Evolutionary conservation across 2,797 vertebrate species (phyloP), one percentile per base, ranked within the genome.

Genomic region (Rhynchonycteris naso): DNA sequence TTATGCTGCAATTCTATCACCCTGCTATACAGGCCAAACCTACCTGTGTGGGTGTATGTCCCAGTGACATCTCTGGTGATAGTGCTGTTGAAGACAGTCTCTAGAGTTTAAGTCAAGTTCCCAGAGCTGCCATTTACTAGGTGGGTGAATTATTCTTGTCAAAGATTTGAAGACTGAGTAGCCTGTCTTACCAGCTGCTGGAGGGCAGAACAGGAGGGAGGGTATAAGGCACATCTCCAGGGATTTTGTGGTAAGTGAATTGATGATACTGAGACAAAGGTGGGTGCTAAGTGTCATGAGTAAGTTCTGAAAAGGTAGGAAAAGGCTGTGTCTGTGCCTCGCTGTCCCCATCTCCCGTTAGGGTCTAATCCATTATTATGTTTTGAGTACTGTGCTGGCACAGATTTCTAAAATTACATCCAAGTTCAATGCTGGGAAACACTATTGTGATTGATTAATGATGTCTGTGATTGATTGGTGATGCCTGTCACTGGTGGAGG

Each of bases 121-220:
- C 56, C 56, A 84, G 22, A 0, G 26, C 24, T 1, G 54, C 43
- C 58, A 78, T 68, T 68, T 4, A 18, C 4, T 2, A 33, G 28
- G 43, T 26, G 30, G 19, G 50, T 8, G 11, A 47, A 54, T 74
- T 16, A 38, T 24, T 52, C 26, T 13, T 33, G 28, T 35, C 72
- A 50, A 12, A 68, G 26, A 47, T 56, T 21, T 28, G 11, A 9
- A 38, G 93, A 2, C 93, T 5, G 10, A 65, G 58, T 30, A 52
- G 50, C 79, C 65, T 12, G 21, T 68, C 38, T 52, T 9, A 11
- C 12, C 71, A 78, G 26, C 72, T 89, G 47, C 63, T 28, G 9
- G 43, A 15, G 50, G 50, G 5, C n/a, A 5, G 38, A 18, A 4
- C 1, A 0, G 21, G 24, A 2, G 35, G 7, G 4, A 6, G 14